A percentile compares a stretch with the other conserved stretches of the same genome.
Evolutionary conservation across 2,888 invertebrate species (phyloP).

Genomic region (Orthonychiurus folsomi): DNA sequence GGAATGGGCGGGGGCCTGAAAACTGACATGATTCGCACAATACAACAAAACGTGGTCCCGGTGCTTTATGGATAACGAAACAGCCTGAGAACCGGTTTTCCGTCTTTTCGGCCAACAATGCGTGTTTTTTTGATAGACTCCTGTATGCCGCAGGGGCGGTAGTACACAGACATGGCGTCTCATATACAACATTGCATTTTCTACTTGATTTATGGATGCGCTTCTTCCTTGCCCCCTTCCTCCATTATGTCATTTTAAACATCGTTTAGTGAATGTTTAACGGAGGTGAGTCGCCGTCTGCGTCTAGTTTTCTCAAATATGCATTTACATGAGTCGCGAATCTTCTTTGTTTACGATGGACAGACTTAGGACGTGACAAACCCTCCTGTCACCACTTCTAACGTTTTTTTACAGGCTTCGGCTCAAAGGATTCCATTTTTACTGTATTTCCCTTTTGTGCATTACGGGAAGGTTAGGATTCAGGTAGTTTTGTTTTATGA

Average conservation of each 20-base stretch:
- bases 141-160: neutral
- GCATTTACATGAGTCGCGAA: too few relatives aligned
- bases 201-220: neutral
- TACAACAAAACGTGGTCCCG: too few relatives aligned
- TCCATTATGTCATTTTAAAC: neutral
- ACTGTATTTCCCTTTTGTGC: too few relatives aligned
- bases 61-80: neutral
- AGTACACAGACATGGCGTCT: neutral
- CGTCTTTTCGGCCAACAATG: neutral
- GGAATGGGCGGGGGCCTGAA: neutral
- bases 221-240: neutral
- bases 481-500: too few relatives aligned
- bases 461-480: too few relatives aligned
- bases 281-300: too few relatives aligned
- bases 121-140: neutral
- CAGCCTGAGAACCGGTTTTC: neutral
- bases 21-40: neutral
- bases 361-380: too few relatives aligned
- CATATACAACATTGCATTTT: neutral
- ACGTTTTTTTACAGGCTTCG: too few relatives aligned
- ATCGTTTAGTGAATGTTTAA: conserved; percentile 1
- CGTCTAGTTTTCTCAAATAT: too few relatives aligned
- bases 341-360: too few relatives aligned
- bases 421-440: too few relatives aligned
- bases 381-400: too few relatives aligned